Evolutionary conservation across 2,113 vertebrate species (phyloP), one percentile per base, ranked within the genome.

Genomic region (Lycaon pictus): DNA sequence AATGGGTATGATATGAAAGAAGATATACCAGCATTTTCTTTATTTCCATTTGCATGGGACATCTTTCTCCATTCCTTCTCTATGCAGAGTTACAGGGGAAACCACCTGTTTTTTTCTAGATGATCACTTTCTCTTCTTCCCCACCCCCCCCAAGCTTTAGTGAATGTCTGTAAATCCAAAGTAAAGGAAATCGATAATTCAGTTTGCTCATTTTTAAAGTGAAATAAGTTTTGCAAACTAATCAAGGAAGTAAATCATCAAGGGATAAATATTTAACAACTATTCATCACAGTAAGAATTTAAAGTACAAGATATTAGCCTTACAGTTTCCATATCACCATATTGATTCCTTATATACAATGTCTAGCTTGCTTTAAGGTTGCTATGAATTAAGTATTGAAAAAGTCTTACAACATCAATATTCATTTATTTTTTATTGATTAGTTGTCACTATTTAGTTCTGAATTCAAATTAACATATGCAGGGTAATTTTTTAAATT

Each of bases 381-480:
- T 84, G 5, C 97, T 88, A 98, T 98, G 98, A 98, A 98, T 98
- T 98, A 97, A 93, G 81, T 96, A 97, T 96, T 98, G 88, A 96
- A 77, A 65, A 98, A 98, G 67, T 55, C 93, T 96, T 97, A 90
- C 48, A 96, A 67, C 98, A 98, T 98, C 97, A 98, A 98, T 98
- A 98, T 98, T 98, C 51, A 98, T 98, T 98, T 98, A 95, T 97
- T 98, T 92, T 97, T 81, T 98, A 98, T 98, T 90, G 98, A 98
- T 98, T 96, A 91, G 25, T 96, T 98, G 95, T 82, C 95, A 96
- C 94, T 98, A 86, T 63, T 93, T 90, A 97, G 89, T 98, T 96
- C 95, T 97, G 56, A 22, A 71, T 17, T 62, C 82, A 97, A 98
- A 98, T 98, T 98, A 97, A 93, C 90, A 81, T 95, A 77, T 86